Conservation (phyloP, 2,888 invertebrate genomes). For the Drosophila hamatofila region DNA sequence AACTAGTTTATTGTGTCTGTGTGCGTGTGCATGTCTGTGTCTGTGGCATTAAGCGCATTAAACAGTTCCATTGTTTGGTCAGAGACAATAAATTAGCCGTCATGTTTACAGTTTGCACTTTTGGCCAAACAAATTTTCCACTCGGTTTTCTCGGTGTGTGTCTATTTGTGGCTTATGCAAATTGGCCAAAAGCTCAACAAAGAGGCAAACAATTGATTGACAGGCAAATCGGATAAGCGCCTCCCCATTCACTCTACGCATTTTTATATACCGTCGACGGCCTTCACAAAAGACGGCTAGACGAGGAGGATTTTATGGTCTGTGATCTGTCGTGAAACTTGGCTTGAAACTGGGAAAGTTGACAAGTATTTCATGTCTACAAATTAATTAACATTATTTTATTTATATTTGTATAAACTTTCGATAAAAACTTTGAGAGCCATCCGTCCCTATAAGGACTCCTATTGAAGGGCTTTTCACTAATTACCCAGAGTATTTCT, state of each 20-base stretch:
- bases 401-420: too few species aligned
- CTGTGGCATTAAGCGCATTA: conserved; percentile 23
- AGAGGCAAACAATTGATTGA: conserved; percentile 33
- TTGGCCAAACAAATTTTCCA: conserved; percentile 33
- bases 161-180: conserved; percentile 43
- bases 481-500: too few species aligned
- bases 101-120: conserved; percentile 30
- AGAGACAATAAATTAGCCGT: conserved; percentile 34
- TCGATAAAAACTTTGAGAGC: too few species aligned
- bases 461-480: too few species aligned
- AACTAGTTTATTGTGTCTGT: conserved; percentile 2
- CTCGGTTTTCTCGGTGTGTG: neutral
- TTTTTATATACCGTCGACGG: conserved; percentile 14
- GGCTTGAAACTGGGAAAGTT: neutral
- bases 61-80: conserved; percentile 30
- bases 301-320: neutral
- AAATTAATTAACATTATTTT: too few species aligned
- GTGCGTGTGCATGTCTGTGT: neutral
- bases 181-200: conserved; percentile 32
- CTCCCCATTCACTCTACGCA: conserved; percentile 1
- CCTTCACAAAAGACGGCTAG: neutral
- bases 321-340: neutral
- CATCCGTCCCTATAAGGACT: too few species aligned
- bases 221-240: conserved; percentile 43
- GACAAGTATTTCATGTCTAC: too few species aligned